Percentiles rank a stretch among this genome's conserved stretches.
These are phyloP conservation scores for Tenthredo amoena DNA, from an alignment of 2,888 invertebrate genomes.

Conservation along the genomic window DNA sequence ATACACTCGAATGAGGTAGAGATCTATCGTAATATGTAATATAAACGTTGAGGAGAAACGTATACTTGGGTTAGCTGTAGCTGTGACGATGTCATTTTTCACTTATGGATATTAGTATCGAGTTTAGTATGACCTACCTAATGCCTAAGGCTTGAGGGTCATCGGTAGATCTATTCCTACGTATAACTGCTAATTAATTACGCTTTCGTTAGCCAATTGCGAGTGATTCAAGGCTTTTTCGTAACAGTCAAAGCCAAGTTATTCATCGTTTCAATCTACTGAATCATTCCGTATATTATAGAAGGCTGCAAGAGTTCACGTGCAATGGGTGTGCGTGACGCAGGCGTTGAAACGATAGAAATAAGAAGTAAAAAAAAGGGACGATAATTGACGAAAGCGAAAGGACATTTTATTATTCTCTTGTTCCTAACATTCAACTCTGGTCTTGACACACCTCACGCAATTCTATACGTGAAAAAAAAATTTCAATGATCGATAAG, in stretches of 20 bases:
- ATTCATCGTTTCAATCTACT: constrained; percentile 27
- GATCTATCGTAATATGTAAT: neutral
- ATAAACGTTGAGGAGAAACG: neutral
- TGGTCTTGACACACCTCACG: neutral
- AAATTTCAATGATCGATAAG: neutral
- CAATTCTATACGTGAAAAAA: neutral
- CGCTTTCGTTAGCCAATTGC: constrained; percentile 38
- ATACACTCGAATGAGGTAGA: neutral
- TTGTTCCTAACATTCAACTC: neutral
- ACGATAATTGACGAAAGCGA: neutral
- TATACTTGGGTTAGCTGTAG: neutral
- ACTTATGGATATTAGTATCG: neutral
- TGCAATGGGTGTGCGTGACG: constrained; percentile 10
- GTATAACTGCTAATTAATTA: constrained; percentile 36
- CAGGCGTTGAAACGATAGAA: neutral
- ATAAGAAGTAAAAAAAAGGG: neutral
- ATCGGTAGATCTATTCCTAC: constrained; percentile 35
- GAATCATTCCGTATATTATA: constrained; percentile 16
- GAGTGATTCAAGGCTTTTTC: constrained; percentile 39
- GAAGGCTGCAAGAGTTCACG: neutral
- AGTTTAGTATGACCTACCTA: neutral
- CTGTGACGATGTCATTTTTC: constrained; percentile 16
- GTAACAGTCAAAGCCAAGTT: constrained; percentile 29
- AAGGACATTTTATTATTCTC: constrained; percentile 7
- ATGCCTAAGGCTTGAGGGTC: constrained; percentile 34